These are phyloP conservation scores for Aelia acuminata DNA, from an alignment of 2,888 invertebrate species.

Conservation along the genomic window DNA sequence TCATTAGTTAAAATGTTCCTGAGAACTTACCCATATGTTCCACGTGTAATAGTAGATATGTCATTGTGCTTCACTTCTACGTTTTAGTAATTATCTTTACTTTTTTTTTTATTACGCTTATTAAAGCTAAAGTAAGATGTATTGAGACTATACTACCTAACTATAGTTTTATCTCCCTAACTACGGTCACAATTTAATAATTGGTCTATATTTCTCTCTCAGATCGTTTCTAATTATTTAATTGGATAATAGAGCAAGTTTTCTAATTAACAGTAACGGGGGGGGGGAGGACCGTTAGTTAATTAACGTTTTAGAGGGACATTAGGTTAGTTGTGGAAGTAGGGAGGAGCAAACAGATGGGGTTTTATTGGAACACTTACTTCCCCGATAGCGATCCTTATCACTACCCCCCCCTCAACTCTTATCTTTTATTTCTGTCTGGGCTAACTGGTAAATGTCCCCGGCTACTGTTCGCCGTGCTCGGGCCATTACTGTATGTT, in stretches of 20 bases:
- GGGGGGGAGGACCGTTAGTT: slow-evolving; percentile 26
- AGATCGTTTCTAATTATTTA: slow-evolving; percentile 26
- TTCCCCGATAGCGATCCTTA: slow-evolving; percentile 6
- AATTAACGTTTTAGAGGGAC: slow-evolving; percentile 31
- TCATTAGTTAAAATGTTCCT: too few relatives aligned
- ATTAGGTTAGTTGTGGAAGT: slow-evolving; percentile 39
- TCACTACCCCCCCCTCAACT: too few relatives aligned
- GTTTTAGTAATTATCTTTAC: too few relatives aligned
- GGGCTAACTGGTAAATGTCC: slow-evolving; percentile 37
- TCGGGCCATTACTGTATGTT: not conserved
- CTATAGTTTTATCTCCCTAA: too few relatives aligned
- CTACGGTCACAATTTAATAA: slow-evolving; percentile 53
- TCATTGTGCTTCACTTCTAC: too few relatives aligned
- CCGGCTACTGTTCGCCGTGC: not conserved
- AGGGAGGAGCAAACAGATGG: not conserved
- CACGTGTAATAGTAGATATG: too few relatives aligned
- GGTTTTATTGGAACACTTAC: slow-evolving; percentile 48
- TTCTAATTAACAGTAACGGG: slow-evolving; percentile 55
- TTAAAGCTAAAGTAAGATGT: not conserved
- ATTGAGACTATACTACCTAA: not conserved
- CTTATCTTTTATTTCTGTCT: slow-evolving; percentile 50
- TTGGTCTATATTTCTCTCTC: slow-evolving; percentile 19
- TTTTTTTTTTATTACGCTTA: not conserved
- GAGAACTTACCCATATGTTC: too few relatives aligned
- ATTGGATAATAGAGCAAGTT: slow-evolving; percentile 50